phyloP scores from a whole-genome alignment of 2,797 vertebrate species.

The Rhinoraja longicauda region DNA sequence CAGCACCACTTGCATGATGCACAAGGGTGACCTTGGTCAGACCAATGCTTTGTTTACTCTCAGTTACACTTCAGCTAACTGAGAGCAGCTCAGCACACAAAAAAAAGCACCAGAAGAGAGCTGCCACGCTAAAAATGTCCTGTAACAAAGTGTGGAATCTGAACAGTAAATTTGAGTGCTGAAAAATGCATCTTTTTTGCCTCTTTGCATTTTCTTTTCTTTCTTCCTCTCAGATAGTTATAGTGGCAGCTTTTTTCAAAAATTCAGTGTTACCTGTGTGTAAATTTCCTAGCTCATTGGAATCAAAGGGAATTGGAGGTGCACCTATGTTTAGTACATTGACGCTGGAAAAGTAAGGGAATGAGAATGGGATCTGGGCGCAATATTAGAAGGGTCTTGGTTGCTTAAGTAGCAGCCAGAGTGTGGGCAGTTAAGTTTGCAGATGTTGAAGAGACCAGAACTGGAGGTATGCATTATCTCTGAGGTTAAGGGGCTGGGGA shows the following conservation, averaged over 20 bases:
- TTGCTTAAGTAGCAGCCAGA: no score
- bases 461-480: no score
- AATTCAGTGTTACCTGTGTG: background rate
- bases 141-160: background rate
- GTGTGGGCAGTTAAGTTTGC: no score
- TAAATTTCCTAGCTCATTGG: background rate
- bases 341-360: background rate
- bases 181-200: background rate
- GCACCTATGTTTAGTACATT: background rate
- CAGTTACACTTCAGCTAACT: constrained; percentile 23
- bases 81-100: background rate
- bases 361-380: background rate
- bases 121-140: background rate
- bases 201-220: background rate
- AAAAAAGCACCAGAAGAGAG: background rate
- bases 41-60: constrained; percentile 29
- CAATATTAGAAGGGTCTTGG: no score
- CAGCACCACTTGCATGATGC: constrained; percentile 16
- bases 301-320: no score
- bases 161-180: background rate
- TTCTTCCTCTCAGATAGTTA: background rate
- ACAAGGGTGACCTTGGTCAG: constrained; percentile 13
- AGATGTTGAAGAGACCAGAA: no score
- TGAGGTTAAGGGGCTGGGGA: no score
- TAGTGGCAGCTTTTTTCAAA: no score